These are phyloP conservation scores for Otolemur crassicaudatus DNA, from an alignment of 2,797 vertebrate species.

Conservation along the genomic window DNA sequence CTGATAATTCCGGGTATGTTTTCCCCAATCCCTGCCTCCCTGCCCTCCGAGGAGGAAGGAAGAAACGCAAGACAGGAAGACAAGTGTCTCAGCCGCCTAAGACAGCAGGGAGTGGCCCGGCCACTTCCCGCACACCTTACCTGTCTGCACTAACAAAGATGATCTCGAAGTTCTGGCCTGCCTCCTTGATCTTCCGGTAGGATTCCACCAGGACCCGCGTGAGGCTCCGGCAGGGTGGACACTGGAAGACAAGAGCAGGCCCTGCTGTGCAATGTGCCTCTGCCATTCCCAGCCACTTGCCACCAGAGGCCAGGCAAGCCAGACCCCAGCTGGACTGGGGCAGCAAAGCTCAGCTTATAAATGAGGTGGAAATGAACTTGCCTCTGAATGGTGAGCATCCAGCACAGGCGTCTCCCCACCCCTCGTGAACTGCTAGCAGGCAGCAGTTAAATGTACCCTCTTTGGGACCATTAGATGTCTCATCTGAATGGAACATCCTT, in stretches of 20 bases:
- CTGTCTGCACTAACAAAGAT: constrained; percentile 98
- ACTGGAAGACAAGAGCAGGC: constrained; percentile 87
- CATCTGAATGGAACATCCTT: background rate
- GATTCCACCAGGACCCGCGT: constrained; percentile 97
- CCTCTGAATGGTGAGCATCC: too few relatives aligned
- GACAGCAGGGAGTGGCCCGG: fast-evolving
- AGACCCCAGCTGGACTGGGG: background rate
- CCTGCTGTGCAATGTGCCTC: fast-evolving
- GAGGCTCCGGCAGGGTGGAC: constrained; percentile 97
- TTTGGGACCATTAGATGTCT: background rate
- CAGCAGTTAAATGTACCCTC: background rate
- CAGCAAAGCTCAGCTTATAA: background rate
- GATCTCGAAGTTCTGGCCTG: constrained; percentile 98
- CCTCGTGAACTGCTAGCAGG: fast-evolving
- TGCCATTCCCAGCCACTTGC: background rate
- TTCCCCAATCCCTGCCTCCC: background rate
- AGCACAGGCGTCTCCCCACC: too few relatives aligned
- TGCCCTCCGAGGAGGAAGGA: background rate
- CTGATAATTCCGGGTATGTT: background rate
- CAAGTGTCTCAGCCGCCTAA: background rate
- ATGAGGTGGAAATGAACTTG: background rate
- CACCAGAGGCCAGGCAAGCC: background rate
- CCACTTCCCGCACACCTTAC: constrained; percentile 83
- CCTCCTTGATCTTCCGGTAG: constrained; percentile 96
- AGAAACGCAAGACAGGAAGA: background rate